Base-by-base conservation (phyloP, 2,797 vertebrate species). In the Enteromius mattozi region DNA sequence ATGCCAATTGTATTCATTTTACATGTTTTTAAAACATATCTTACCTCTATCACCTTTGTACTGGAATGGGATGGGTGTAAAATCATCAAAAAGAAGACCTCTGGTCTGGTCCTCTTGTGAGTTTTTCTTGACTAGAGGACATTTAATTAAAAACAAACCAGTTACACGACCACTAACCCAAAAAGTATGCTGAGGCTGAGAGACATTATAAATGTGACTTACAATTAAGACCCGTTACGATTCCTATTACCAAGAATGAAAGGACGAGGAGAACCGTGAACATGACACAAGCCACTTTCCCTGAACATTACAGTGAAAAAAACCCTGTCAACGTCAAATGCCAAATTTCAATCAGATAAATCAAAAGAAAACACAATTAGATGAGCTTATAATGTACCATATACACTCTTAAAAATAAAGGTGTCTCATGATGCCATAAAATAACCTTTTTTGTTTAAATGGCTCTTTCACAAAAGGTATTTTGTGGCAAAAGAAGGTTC, bases 191-290 rank as follows among this genome's bases (percentile, higher is more conserved):
- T 5, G 35, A 7, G 37, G 35, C 35, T 16, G 7, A 51, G 49
- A 70, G 9, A 81, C 33, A 65, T 27, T 68, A 37, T 77, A 35
- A 27, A 16, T 71, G 24, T 8, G 4, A 84, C 82, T 84, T 71
- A 80, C 77, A 75, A 19, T 85, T 81, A 6, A 81, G 45, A 56
- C 78, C 77, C 3, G 82, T 78, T 71, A 84, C 82, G 9, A 84
- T 84, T 84, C 82, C 82, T 69, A 84, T 84, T 9, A 84, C 75
- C 51, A 78, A 71, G 65, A 84, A 84, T 10, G 82, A 84, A 59
- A 84, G 40, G 9, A 84, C 14, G 6, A 84, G 76, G 51, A 84
- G 82, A 78, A 84, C 51, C 14, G 40, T 35, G 66, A 84, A 84
- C 82, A 84, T 84, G 37, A 42, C 51, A 78, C 75, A 84, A 71